phyloP scores from a whole-genome alignment of 2,113 vertebrate genomes.

The Microcebus ravelobensis region DNA sequence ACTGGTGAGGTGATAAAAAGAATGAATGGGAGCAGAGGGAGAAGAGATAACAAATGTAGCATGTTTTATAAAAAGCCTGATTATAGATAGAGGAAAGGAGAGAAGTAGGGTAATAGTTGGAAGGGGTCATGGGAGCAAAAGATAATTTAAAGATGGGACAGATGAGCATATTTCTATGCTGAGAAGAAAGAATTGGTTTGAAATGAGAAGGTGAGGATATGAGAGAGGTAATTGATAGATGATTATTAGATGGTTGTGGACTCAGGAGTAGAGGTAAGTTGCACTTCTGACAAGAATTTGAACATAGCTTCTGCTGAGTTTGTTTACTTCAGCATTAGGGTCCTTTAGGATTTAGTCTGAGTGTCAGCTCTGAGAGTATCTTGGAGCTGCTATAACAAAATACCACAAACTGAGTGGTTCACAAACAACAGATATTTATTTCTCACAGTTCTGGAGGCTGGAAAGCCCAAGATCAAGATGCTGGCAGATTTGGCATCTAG shows the following conservation, averaged over 20 bases:
- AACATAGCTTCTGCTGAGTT: neutral
- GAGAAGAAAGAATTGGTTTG: neutral
- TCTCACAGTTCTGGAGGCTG: neutral
- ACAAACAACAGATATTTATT: neutral
- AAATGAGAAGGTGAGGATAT: neutral
- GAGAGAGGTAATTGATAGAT: neutral
- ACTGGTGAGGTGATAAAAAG: neutral
- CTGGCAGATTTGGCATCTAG: neutral
- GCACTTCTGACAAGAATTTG: neutral
- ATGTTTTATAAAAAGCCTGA: neutral
- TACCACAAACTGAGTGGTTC: neutral
- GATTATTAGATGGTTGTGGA: neutral
- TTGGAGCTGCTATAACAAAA: neutral
- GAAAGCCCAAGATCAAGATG: neutral
- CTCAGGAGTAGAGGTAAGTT: neutral
- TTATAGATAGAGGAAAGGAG: neutral
- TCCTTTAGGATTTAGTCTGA: neutral
- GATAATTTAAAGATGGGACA: neutral
- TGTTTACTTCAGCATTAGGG: neutral
- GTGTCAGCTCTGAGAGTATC: neutral
- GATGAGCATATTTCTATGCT: neutral
- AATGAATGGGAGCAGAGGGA: neutral
- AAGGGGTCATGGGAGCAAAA: neutral
- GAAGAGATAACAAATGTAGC: neutral
- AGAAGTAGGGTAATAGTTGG: neutral